These are phyloP conservation scores for Etheostoma perlongum DNA, from an alignment of 2,797 vertebrate genomes.

Conservation along the genomic window DNA sequence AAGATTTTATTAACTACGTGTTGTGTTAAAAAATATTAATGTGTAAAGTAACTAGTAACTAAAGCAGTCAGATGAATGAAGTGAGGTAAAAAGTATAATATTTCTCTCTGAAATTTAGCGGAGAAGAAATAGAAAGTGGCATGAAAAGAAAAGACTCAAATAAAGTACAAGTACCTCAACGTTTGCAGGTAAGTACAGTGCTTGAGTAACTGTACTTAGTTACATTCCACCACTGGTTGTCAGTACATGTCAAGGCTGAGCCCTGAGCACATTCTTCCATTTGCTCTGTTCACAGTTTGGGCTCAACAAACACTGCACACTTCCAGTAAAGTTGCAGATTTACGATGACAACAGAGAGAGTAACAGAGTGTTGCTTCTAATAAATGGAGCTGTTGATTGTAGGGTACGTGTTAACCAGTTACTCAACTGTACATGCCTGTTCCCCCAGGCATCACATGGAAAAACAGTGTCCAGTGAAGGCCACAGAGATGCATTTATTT, in stretches of 20 bases:
- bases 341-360: neutral
- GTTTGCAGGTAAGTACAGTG: no score
- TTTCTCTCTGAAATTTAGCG: no score
- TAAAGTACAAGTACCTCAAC: no score
- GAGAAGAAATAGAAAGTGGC: no score
- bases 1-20: no score
- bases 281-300: slow-evolving; percentile 10
- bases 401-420: slow-evolving; percentile 20
- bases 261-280: slow-evolving; percentile 35
- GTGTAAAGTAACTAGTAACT: no score
- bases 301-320: neutral
- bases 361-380: neutral
- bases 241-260: slow-evolving; percentile 5
- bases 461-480: neutral
- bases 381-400: slow-evolving; percentile 10
- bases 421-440: neutral
- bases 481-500: slow-evolving; percentile 8
- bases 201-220: no score
- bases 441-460: slow-evolving; percentile 2
- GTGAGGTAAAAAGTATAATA: no score
- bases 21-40: no score
- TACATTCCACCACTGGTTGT: neutral
- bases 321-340: slow-evolving; percentile 19
- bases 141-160: no score
- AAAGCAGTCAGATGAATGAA: no score